A percentile compares a stretch with the other conserved stretches of the same genome.
Evolutionary conservation across 2,797 vertebrate species (phyloP).

Genomic region (Semotilus atromaculatus): DNA sequence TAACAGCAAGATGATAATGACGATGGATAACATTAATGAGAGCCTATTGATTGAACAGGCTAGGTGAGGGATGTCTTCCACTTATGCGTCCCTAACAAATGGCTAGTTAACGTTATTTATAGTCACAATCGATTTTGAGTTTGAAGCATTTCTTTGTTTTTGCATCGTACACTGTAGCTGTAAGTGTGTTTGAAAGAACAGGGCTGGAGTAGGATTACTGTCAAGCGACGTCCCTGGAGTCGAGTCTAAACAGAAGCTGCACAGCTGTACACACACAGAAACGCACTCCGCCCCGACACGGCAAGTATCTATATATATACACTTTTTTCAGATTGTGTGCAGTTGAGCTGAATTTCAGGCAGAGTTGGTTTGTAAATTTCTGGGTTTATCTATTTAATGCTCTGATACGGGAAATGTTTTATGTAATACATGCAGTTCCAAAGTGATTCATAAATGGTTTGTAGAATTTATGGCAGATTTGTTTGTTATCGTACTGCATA

Average conservation of each 20-base stretch:
- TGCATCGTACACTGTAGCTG: not conserved
- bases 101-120: constrained; percentile 38
- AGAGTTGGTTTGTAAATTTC: constrained; percentile 28
- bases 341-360: constrained; percentile 3
- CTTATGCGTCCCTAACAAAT: constrained; percentile 7
- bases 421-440: constrained; percentile 26
- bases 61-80: constrained; percentile 33
- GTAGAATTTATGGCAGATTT: constrained; percentile 45
- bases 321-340: not conserved
- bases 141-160: constrained; percentile 27
- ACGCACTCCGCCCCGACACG: not conserved
- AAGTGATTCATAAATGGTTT: constrained; percentile 41
- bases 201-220: constrained; percentile 47
- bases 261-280: constrained; percentile 38
- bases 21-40: constrained; percentile 22
- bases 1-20: constrained; percentile 31
- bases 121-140: constrained; percentile 11
- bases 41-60: constrained; percentile 19
- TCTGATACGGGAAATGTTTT: constrained; percentile 34
- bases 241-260: constrained; percentile 45
- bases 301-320: too few species aligned
- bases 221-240: constrained; percentile 40
- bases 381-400: constrained; percentile 38
- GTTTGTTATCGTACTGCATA: constrained; percentile 43
- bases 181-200: constrained; percentile 39